phyloP scores from a whole-genome alignment of 2,113 vertebrate species.

The Brachypteracias leptosomus region DNA sequence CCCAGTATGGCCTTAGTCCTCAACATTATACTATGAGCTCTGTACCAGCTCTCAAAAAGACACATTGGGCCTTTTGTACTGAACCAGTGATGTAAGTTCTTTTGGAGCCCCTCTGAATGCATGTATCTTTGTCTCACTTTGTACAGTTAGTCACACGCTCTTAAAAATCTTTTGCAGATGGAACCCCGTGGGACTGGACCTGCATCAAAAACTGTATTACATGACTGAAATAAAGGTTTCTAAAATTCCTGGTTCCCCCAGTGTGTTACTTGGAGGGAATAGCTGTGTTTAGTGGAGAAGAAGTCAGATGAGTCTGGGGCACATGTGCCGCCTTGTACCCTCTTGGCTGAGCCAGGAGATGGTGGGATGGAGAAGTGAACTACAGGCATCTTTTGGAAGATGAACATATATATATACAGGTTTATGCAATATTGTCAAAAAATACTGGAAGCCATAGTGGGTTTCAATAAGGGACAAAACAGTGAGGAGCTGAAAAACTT shows the following conservation, averaged over 20 bases:
- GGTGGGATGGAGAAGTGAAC: not conserved
- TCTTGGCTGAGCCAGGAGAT: not conserved
- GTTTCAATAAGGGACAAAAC: not conserved
- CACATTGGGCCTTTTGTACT: not conserved
- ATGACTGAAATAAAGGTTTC: slow-evolving; percentile 37
- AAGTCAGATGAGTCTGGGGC: not conserved
- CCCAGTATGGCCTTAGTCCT: not conserved
- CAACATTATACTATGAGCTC: not conserved
- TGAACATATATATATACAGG: not conserved
- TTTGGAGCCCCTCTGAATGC: not conserved
- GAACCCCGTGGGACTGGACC: slow-evolving; percentile 43
- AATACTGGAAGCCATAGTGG: not conserved
- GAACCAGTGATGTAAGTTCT: not conserved
- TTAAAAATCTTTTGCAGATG: slow-evolving; percentile 57
- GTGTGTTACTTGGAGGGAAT: not conserved
- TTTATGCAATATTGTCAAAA: not conserved
- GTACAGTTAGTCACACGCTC: not conserved
- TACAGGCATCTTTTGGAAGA: not conserved
- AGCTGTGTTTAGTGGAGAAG: not conserved
- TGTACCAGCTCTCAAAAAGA: not conserved
- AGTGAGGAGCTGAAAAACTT: not conserved
- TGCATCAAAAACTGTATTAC: slow-evolving; percentile 16
- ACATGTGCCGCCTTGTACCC: not conserved
- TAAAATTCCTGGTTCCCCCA: not conserved
- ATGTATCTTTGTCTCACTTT: not conserved